A percentile compares a stretch with the other conserved stretches of the same genome.
Conservation (phyloP, 2,113 vertebrate species). For the Corapipo altera region DNA sequence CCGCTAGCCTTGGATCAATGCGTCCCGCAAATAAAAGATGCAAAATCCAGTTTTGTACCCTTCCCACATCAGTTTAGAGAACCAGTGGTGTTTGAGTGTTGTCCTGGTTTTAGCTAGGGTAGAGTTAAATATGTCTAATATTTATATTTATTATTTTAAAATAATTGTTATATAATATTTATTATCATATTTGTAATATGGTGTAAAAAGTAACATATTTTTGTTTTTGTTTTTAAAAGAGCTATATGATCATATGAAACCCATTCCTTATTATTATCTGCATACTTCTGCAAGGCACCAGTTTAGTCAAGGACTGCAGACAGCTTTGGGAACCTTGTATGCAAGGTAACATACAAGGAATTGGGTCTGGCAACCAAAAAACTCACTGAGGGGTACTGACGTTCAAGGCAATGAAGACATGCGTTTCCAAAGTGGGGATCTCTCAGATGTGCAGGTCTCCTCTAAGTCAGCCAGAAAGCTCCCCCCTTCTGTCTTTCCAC, state of each 20-base stretch:
- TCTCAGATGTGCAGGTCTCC: neutral
- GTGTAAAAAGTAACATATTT: neutral
- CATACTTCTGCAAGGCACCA: neutral
- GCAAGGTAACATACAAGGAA: neutral
- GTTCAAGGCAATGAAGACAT: neutral
- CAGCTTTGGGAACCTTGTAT: neutral
- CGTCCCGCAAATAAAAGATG: neutral
- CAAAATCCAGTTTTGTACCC: neutral
- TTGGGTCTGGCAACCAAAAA: neutral
- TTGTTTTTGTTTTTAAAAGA: neutral
- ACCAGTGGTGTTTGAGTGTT: neutral
- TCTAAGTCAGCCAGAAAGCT: neutral
- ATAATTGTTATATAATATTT: neutral
- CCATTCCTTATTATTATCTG: neutral
- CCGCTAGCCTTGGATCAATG: neutral
- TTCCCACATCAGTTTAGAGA: neutral
- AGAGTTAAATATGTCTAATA: neutral
- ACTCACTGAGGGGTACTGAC: neutral
- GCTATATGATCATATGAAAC: neutral
- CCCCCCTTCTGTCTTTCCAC: neutral
- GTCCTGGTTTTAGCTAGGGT: neutral
- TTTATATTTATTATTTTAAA: neutral
- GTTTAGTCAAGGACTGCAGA: neutral
- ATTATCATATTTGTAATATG: neutral
- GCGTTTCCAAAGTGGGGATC: accelerated